A percentile compares a stretch with the other conserved stretches of the same genome.
Conservation (phyloP, 2,888 invertebrate genomes). For the Drosophila fungiperda region DNA sequence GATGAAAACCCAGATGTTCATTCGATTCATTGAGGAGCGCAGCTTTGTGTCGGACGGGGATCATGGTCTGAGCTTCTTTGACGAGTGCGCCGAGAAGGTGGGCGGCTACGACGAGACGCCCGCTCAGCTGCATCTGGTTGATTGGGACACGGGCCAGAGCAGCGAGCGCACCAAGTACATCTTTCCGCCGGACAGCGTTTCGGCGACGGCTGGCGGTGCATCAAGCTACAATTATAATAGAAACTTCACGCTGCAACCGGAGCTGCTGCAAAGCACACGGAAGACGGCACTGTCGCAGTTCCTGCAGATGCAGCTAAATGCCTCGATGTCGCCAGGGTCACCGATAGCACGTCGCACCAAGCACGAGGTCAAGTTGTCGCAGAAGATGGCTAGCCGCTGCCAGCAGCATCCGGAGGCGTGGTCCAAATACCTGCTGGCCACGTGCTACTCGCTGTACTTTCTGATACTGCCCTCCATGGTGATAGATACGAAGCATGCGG, state of each 20-base stretch:
- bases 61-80: conserved; percentile 97
- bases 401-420: conserved; percentile 92
- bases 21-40: conserved; percentile 98
- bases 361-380: conserved; percentile 97
- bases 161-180: conserved; percentile 98
- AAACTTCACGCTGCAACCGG: conserved; percentile 88
- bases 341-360: conserved; percentile 97
- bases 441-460: conserved; percentile 98
- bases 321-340: conserved; percentile 89
- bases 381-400: conserved; percentile 88
- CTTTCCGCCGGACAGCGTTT: conserved; percentile 93
- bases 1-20: conserved; percentile 98
- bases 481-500: conserved; percentile 88
- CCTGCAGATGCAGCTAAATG: conserved; percentile 82
- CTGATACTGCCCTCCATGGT: conserved; percentile 96
- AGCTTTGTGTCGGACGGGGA: conserved; percentile 99
- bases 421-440: conserved; percentile 95
- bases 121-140: conserved; percentile 89
- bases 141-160: conserved; percentile 91
- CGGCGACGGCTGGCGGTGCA: conserved; percentile 72
- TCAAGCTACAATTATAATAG: conserved; percentile 86
- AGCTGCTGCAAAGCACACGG: conserved; percentile 85
- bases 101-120: conserved; percentile 86
- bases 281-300: conserved; percentile 81
- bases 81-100: conserved; percentile 96